A percentile compares a stretch with the other conserved stretches of the same genome.
phyloP scores from a whole-genome alignment of 2,113 vertebrate species.

The Tachysurus vachellii region DNA sequence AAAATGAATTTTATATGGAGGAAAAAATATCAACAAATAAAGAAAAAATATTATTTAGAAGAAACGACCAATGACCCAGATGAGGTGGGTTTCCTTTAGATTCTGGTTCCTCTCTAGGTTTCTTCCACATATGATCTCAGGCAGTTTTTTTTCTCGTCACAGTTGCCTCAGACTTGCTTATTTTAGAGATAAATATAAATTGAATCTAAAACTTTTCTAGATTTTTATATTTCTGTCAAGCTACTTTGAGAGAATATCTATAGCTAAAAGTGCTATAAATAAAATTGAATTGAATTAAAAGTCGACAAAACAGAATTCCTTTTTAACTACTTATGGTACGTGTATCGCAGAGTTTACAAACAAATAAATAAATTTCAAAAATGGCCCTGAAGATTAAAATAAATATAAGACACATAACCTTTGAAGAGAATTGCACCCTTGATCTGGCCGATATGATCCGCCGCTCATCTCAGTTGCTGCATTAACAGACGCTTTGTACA shows the following conservation, averaged over 20 bases:
- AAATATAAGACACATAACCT: constrained; percentile 60
- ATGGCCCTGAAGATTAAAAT: not conserved
- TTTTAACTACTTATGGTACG: not conserved
- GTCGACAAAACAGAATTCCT: not conserved
- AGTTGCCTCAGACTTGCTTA: too few relatives aligned
- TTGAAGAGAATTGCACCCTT: constrained; percentile 47
- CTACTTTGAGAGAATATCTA: too few relatives aligned
- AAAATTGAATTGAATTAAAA: not conserved
- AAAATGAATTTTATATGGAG: not conserved
- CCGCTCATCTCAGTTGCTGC: constrained; percentile 58
- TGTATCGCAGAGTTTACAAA: not conserved
- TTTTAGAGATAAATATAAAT: too few relatives aligned
- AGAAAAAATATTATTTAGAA: not conserved
- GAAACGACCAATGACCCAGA: not conserved
- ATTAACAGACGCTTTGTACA: constrained; percentile 60
- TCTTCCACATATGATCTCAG: too few relatives aligned
- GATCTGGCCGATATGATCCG: constrained; percentile 47
- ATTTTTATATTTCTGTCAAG: too few relatives aligned
- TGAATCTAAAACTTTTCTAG: too few relatives aligned
- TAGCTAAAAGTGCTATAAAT: too few relatives aligned
- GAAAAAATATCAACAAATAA: not conserved
- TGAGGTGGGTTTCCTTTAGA: too few relatives aligned
- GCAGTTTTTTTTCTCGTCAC: too few relatives aligned
- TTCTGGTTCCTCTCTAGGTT: too few relatives aligned
- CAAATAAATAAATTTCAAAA: not conserved